Conservation (phyloP, 2,888 invertebrate genomes). For the Diogma glabrata region DNA sequence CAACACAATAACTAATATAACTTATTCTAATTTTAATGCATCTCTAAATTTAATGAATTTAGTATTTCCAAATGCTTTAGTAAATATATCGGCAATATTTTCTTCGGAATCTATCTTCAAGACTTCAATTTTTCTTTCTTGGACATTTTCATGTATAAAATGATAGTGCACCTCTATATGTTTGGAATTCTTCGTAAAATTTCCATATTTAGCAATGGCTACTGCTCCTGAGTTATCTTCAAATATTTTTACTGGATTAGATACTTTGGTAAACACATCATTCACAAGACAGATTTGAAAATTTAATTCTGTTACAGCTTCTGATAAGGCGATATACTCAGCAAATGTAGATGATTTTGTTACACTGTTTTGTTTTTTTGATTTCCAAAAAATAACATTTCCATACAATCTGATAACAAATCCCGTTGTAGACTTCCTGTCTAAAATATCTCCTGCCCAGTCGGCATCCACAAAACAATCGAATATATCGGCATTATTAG, state of each 20-base stretch:
- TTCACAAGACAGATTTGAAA: background rate
- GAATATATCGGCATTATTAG: conserved; percentile 10
- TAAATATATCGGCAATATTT: too few species aligned
- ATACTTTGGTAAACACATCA: conserved; percentile 9
- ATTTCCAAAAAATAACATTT: conserved; percentile 27
- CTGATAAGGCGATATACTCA: conserved; percentile 24
- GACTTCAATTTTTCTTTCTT: too few species aligned
- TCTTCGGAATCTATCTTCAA: too few species aligned
- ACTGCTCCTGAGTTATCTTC: conserved; percentile 24
- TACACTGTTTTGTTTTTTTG: conserved; percentile 25
- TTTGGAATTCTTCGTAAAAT: conserved; percentile 4
- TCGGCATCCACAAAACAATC: conserved; percentile 27
- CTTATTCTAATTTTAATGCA: too few species aligned
- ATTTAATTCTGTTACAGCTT: conserved; percentile 21
- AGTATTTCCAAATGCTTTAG: too few species aligned
- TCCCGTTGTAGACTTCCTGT: conserved; percentile 22
- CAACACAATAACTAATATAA: too few species aligned
- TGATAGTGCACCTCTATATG: conserved; percentile 16
- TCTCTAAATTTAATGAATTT: too few species aligned
- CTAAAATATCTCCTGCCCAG: conserved; percentile 25
- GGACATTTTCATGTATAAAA: conserved; percentile 24
- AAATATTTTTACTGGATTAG: conserved; percentile 22
- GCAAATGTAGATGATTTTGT: conserved; percentile 24
- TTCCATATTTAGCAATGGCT: conserved; percentile 18
- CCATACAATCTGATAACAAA: conserved; percentile 27